Base-by-base conservation (phyloP, 1,140 invertebrate genomes). In the Triops longicaudatus region DNA sequence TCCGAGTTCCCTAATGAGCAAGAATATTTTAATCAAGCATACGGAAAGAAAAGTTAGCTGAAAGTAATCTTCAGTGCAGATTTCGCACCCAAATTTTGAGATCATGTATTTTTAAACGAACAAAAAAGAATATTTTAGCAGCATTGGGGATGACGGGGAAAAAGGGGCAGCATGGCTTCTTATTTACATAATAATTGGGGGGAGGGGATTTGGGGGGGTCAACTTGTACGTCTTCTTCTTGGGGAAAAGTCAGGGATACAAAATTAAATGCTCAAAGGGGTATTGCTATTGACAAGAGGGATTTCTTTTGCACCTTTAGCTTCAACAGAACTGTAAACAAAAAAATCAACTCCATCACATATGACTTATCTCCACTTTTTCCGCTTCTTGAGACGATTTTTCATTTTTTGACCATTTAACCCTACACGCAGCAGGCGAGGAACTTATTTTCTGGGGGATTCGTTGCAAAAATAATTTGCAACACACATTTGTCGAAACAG, bases 31-130 rank as follows among this genome's bases (percentile, higher is more conserved):
- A 63, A 17, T 17, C 5, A 63, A 17, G 0, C 22, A n/a, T n/a
- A 17, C 17, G 22, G 17, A 63, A 14, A 63, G n/a, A 63, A 63
- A 63, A 63, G 6, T 63, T 6, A 63, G 22, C 14, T 63, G 22
- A 63, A 12, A 63, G 10, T 22, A 44, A 9, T 44, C 42, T 43
- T 43, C 11, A 44, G 17, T 11, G 17, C 1, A 44, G 22, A 1
- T 63, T 63, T 22, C 22, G 10, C 50, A 63, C 22, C 50, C 50
- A 63, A 63, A n/a, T 63, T 63, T 63, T 63, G 50, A 63, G 50
- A 63, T 63, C 50, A 63, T 63, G 50, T 63, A 63, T 63, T 63
- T 44, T 63, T 63, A 63, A 63, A 63, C 50, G 50, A 63, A 63
- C 50, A 22, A 22, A 63, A 63, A 63, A 63, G 50, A 63, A 63